Evolutionary conservation across 2,888 invertebrate genomes (phyloP), one percentile per base, ranked within the genome.

Genomic region (Lydus trimaculatus): DNA sequence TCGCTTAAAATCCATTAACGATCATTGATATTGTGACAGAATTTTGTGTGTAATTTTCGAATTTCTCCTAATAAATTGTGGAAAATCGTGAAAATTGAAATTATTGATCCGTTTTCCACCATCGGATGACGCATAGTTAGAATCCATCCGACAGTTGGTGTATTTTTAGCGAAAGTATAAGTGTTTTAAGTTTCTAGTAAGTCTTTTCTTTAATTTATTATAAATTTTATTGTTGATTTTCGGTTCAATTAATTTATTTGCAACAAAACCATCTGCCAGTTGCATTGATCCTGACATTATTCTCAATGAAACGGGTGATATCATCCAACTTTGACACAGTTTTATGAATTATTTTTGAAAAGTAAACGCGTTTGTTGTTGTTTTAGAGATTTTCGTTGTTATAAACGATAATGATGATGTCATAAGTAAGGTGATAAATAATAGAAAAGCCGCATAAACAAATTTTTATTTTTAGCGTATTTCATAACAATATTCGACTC

Each of bases 311-410:
- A 52, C 23, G 1, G 25, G 13, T 56, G 56, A 56, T 56, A 56
- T 56, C 56, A 56, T 56, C 56, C 56, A 52, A 56, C 56, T 56
- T 56, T 56, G 56, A 56, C 56, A 56, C 8, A 56, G n/a, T 56
- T 56, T 28, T 23, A 52, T 2, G 20, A 48, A 48, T 20, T 43
- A 11, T 20, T 52, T 52, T n/a, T 9, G 52, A 28, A 23, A 9
- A 25, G n/a, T 7, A 17, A 43, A 43, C 17, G 7, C 43, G n/a
- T 43, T 2, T 17, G 17, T 43, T n/a, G n/a, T n/a, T n/a, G n/a
- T 17, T 43, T 8, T 43, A 43, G 17, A 17, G 6, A 43, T 56
- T 56, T 5, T 28, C 25, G 28, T 28, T 56, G 28, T 56, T 15
- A 13, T 23, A 48, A 2, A 9, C 3, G n/a, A 6, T 23, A n/a